Percentiles rank a stretch among this genome's conserved stretches.
Evolutionary conservation across 2,113 vertebrate species (phyloP).

Genomic region (Aix galericulata): DNA sequence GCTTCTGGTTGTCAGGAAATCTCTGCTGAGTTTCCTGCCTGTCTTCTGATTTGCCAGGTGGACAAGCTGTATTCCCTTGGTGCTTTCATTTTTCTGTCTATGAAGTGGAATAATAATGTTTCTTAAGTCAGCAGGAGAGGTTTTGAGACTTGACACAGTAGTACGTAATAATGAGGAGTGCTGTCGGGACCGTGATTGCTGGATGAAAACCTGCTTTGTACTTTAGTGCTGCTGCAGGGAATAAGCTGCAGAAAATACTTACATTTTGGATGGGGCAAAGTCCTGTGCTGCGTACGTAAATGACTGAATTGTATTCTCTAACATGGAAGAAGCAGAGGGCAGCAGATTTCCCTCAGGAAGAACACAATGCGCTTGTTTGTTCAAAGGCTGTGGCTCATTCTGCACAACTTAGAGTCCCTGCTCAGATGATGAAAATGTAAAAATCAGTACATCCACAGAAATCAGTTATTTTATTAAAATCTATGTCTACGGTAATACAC

Average conservation of each 20-base stretch:
- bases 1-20: not conserved
- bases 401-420: not conserved
- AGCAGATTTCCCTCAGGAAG: not conserved
- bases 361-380: not conserved
- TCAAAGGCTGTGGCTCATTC: not conserved
- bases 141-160: not conserved
- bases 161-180: not conserved
- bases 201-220: not conserved
- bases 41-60: not conserved
- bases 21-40: not conserved
- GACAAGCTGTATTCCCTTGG: not conserved
- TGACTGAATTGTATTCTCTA: not conserved
- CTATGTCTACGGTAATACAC: not conserved
- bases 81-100: not conserved
- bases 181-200: rapidly evolving
- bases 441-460: not conserved
- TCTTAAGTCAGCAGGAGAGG: not conserved
- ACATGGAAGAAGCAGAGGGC: not conserved
- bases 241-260: not conserved
- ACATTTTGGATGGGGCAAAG: not conserved
- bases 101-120: not conserved
- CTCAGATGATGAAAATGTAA: not conserved
- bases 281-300: not conserved
- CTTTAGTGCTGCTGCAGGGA: not conserved
- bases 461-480: not conserved